Conservation (phyloP, 2,888 invertebrate genomes). For the Melieria picta region DNA sequence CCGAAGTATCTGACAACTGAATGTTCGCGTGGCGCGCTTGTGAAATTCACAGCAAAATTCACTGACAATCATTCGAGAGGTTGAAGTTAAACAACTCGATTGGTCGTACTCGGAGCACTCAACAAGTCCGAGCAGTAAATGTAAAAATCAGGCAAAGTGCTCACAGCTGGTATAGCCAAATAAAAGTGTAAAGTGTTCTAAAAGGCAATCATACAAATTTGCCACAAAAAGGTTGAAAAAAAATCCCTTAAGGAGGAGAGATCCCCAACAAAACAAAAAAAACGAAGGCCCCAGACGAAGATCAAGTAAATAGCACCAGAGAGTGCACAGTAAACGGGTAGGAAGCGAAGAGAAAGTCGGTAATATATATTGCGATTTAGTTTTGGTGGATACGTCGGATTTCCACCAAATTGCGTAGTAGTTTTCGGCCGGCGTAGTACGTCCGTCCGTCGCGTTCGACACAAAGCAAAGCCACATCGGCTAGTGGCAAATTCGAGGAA, state of each 20-base stretch:
- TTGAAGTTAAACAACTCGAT: no score
- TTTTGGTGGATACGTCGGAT: constrained; percentile 26
- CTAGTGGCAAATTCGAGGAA: constrained; percentile 7
- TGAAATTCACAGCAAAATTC: no score
- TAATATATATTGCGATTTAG: constrained; percentile 2
- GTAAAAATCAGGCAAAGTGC: no score
- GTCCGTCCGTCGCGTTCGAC: constrained; percentile 17
- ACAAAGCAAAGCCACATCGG: constrained; percentile 14
- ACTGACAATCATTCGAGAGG: no score
- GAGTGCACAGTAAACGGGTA: not conserved
- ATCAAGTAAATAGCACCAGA: not conserved
- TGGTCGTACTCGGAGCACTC: no score
- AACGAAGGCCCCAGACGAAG: not conserved
- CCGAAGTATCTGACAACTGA: no score
- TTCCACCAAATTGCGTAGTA: constrained; percentile 20
- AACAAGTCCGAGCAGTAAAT: no score
- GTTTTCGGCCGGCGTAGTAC: constrained; percentile 19
- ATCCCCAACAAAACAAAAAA: not conserved
- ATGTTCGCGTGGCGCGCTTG: no score
- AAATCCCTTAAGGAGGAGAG: no score
- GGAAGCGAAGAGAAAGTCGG: not conserved
- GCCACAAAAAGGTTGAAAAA: not conserved
- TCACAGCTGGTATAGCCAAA: no score
- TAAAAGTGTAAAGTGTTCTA: no score
- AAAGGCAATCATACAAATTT: not conserved